phyloP scores from a whole-genome alignment of 1,140 invertebrate species.

The Zaprionus tsacasi region DNA sequence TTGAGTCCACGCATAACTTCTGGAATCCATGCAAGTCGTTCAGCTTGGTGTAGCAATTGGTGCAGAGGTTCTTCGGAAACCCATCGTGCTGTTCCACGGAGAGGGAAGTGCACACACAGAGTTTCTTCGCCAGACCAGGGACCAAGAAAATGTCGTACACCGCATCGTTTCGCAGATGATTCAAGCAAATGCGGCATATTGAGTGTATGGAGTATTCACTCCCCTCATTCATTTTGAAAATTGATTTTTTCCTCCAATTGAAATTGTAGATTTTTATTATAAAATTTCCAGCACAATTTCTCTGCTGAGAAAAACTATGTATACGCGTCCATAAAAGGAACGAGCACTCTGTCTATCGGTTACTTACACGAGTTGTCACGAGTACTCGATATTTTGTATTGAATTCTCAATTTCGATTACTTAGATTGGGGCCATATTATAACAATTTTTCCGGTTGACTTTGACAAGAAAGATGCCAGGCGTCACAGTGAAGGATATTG shows the following conservation, averaged over 20 bases:
- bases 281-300: slow-evolving; percentile 52
- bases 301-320: slow-evolving; percentile 47
- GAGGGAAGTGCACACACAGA: slow-evolving; percentile 73
- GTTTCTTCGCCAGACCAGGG: slow-evolving; percentile 75
- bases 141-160: slow-evolving; percentile 72
- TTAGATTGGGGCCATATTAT: not conserved
- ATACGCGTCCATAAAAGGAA: slow-evolving; percentile 50
- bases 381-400: slow-evolving; percentile 13
- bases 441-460: too few species aligned
- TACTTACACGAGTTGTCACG: slow-evolving; percentile 20
- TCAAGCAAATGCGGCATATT: slow-evolving; percentile 76
- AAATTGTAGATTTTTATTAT: slow-evolving; percentile 30
- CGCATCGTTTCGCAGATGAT: slow-evolving; percentile 58
- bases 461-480: slow-evolving; percentile 96
- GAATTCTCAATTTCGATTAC: not conserved
- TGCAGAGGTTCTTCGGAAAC: slow-evolving; percentile 77
- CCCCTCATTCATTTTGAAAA: slow-evolving; percentile 59
- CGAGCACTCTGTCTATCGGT: slow-evolving; percentile 26
- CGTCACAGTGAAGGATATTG: slow-evolving; percentile 98
- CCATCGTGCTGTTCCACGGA: slow-evolving; percentile 76
- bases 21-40: slow-evolving; percentile 78
- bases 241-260: slow-evolving; percentile 18
- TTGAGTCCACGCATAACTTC: slow-evolving; percentile 71
- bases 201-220: slow-evolving; percentile 76
- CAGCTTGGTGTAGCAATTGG: slow-evolving; percentile 66